Evolutionary conservation across 2,888 invertebrate genomes (phyloP), one percentile per base, ranked within the genome.

Genomic region (Melanostoma scalare): DNA sequence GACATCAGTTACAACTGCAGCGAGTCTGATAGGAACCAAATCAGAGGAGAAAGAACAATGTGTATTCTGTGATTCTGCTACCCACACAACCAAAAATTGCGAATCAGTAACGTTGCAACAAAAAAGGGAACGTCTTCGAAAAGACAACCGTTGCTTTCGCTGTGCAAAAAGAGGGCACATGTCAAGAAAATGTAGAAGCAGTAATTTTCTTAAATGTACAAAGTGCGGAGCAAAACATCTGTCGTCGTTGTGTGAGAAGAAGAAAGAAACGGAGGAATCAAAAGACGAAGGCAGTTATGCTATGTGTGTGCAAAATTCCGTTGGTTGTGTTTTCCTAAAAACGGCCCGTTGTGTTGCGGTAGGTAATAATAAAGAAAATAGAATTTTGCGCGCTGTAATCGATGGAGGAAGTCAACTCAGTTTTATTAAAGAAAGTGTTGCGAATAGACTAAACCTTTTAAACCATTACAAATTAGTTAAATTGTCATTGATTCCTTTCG

Each of bases 261-360:
- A 38, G 31, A 53, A 72, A 50, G 69, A 58, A 50, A 8, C 8
- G 6, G 42, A 35, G 8, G 42, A 52, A 42, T n/a, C 5, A 4
- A n/a, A 55, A 0, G 4, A 9, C 6, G 5, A 40, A 10, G 44
- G 6, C 36, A 53, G 31, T 67, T 42, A 31, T 10, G 9, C 35
- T 9, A 33, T 67, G 55, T 53, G 53, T 42, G 53, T 53, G 53
- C 52, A 42, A 35, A 67, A 42, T 67, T 67, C 53, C 3, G 8
- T 42, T 42, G 6, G 35, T 3, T 53, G 52, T 44, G 71, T 72
- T 60, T 61, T 72, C n/a, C 31, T 71, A 35, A 71, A 71, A 60
- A 71, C 50, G 8, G 42, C 71, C 8, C 56, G 56, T 69, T 56
- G 56, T 38, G 50, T 71, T 5, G 58, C 71, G 33, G 2, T 40